phyloP scores from a whole-genome alignment of 2,888 invertebrate species.

The Chouioia cunea region DNA sequence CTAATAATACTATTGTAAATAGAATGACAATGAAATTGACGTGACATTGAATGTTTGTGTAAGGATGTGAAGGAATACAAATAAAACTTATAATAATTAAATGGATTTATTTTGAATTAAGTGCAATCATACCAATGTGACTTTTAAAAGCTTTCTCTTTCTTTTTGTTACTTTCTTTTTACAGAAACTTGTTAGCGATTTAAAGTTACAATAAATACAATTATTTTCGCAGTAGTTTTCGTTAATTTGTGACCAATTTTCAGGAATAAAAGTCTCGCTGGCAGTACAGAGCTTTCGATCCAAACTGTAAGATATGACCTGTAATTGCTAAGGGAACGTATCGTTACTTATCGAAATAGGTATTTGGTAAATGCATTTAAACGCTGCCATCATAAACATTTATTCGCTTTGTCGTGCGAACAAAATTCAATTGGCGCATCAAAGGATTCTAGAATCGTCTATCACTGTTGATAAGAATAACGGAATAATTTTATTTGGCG shows the following conservation, averaged over 20 bases:
- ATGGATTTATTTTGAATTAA: conserved; percentile 53
- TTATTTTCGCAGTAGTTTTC: conserved; percentile 23
- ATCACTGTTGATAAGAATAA: conserved; percentile 45
- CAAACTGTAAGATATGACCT: conserved; percentile 37
- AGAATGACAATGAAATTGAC: neutral
- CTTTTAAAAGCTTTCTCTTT: conserved; percentile 46
- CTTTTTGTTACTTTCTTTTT: conserved; percentile 40
- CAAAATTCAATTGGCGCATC: conserved; percentile 33
- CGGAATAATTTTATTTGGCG: conserved; percentile 42
- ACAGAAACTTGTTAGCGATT: conserved; percentile 46
- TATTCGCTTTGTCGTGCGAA: conserved; percentile 13
- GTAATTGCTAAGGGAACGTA: conserved; percentile 46
- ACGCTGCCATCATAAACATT: conserved; percentile 26
- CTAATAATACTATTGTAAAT: neutral
- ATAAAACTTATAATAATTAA: conserved; percentile 49
- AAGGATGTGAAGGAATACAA: conserved; percentile 24
- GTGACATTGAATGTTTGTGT: neutral
- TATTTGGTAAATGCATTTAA: conserved; percentile 48
- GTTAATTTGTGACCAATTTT: conserved; percentile 33
- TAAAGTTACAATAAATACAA: conserved; percentile 48
- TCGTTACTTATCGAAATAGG: conserved; percentile 40
- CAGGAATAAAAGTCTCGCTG: conserved; percentile 46
- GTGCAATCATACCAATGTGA: conserved; percentile 51
- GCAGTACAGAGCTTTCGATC: conserved; percentile 51
- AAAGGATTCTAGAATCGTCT: conserved; percentile 42